These are phyloP conservation scores for Cherax quadricarinatus DNA, from an alignment of 1,140 invertebrate species.

Conservation along the genomic window DNA sequence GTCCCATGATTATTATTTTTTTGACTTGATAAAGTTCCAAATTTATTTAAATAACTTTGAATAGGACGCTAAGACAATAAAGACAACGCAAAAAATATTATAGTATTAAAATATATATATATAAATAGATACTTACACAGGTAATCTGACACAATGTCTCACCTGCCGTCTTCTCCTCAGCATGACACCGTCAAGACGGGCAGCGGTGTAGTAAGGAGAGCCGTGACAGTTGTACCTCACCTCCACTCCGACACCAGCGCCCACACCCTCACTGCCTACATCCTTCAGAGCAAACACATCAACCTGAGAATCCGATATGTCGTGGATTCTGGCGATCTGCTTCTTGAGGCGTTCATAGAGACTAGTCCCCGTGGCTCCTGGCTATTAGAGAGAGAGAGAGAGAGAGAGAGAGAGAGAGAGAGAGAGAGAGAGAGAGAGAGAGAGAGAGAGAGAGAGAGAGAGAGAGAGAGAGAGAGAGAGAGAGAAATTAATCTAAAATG, in stretches of 20 bases:
- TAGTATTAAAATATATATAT: too few species aligned
- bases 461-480: too few species aligned
- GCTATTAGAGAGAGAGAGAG: neutral
- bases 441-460: neutral
- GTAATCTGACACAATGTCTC: neutral
- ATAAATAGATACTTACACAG: too few species aligned
- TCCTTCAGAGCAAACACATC: constrained; percentile 95
- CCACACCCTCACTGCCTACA: neutral
- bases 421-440: neutral
- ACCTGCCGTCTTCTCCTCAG: constrained; percentile 87
- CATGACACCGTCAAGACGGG: constrained; percentile 95
- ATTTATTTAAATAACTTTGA: too few species aligned
- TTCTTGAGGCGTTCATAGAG: constrained; percentile 65
- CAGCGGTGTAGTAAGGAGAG: constrained; percentile 96
- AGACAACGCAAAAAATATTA: too few species aligned
- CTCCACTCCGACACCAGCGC: constrained; percentile 84
- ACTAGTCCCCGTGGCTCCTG: constrained; percentile 28
- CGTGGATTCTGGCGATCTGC: constrained; percentile 55
- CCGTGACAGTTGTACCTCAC: constrained; percentile 96
- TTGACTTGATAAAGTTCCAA: too few species aligned
- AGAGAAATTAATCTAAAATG: too few species aligned
- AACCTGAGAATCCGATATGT: constrained; percentile 87
- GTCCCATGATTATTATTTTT: too few species aligned
- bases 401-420: neutral
- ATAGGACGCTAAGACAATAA: too few species aligned